These are phyloP conservation scores for Heliconius hermathena DNA, from an alignment of 1,140 invertebrate species.

Conservation along the genomic window DNA sequence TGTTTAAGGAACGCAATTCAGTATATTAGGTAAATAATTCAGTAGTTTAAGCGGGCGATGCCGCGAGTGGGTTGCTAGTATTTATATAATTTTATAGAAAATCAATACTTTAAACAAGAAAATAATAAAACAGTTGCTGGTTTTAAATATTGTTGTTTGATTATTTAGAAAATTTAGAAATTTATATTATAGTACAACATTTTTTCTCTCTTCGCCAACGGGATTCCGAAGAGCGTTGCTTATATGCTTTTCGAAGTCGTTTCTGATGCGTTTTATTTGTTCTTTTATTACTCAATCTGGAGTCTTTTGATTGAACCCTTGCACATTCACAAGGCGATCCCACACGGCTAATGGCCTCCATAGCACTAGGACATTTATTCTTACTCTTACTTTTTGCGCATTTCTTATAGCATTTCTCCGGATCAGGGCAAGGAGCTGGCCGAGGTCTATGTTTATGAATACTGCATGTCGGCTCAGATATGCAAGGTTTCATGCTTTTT, in stretches of 20 bases:
- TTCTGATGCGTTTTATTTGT: constrained; percentile 59
- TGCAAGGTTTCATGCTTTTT: constrained; percentile 65
- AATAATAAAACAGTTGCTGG: not conserved
- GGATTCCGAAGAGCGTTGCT: constrained; percentile 55
- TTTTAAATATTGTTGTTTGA: not conserved
- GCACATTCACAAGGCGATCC: constrained; percentile 61
- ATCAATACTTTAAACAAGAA: not conserved
- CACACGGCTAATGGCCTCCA: constrained; percentile 54
- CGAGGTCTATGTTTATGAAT: constrained; percentile 64
- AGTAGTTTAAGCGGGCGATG: too few relatives aligned
- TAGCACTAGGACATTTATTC: constrained; percentile 64
- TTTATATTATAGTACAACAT: constrained; percentile 64
- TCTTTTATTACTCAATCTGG: constrained; percentile 47
- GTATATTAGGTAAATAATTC: too few relatives aligned
- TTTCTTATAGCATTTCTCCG: constrained; percentile 66
- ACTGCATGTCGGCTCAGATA: constrained; percentile 68
- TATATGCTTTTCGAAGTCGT: constrained; percentile 57
- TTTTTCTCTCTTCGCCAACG: constrained; percentile 55
- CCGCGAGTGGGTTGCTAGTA: too few relatives aligned
- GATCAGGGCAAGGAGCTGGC: constrained; percentile 61
- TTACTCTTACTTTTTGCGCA: constrained; percentile 49
- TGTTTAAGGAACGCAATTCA: too few relatives aligned
- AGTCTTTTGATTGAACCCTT: constrained; percentile 54
- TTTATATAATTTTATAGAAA: too few relatives aligned
- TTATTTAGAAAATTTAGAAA: not conserved